These are phyloP conservation scores for Reinhardtius hippoglossoides DNA, from an alignment of 2,113 vertebrate species.

Conservation along the genomic window DNA sequence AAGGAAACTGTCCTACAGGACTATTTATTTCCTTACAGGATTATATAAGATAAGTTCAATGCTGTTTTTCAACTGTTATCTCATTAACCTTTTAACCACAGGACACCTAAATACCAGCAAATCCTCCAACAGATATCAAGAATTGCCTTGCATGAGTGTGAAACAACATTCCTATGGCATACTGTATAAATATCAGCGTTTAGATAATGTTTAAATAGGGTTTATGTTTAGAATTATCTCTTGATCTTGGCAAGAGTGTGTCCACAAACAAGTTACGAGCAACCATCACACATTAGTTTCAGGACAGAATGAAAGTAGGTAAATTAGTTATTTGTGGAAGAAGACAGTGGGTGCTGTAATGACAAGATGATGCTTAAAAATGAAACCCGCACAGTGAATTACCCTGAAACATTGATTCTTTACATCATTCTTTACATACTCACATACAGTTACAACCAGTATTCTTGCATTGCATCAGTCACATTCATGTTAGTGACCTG, in stretches of 20 bases:
- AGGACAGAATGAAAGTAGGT: no score
- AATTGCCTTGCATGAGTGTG: conserved; percentile 2
- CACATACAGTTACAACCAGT: no score
- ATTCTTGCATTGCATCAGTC: no score
- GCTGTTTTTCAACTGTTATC: conserved; percentile 7
- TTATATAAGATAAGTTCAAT: neutral
- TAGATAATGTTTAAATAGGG: neutral
- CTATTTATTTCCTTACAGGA: conserved; percentile 8
- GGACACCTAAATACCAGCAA: conserved; percentile 7
- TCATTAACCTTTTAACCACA: neutral
- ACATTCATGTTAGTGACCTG: neutral
- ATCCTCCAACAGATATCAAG: neutral
- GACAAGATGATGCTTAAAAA: neutral
- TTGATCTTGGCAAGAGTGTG: neutral
- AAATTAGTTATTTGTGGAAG: neutral
- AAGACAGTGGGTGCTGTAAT: neutral
- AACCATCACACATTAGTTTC: neutral
- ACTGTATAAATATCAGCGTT: neutral
- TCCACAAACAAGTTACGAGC: neutral
- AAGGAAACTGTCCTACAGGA: neutral
- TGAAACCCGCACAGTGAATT: neutral
- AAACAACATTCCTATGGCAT: neutral
- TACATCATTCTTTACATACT: no score
- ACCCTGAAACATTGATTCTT: neutral
- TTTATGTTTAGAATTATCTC: neutral